These are phyloP conservation scores for Lithodes maja DNA, from an alignment of 2,888 invertebrate species.

Conservation along the genomic window DNA sequence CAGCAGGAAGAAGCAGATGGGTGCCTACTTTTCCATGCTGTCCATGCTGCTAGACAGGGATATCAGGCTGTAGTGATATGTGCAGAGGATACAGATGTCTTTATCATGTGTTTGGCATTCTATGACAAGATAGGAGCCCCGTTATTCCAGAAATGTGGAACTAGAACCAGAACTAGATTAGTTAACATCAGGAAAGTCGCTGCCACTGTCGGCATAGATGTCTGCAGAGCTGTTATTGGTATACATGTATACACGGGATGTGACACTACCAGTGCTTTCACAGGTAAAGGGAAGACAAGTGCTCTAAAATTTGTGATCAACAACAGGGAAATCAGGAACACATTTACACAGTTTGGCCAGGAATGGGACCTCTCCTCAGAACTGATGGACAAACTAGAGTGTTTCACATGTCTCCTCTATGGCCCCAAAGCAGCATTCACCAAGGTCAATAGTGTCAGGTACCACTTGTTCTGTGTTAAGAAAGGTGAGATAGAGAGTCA, in stretches of 20 bases:
- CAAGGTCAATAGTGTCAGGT: not conserved
- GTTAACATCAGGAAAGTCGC: not conserved
- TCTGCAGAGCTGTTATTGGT: conserved; percentile 11
- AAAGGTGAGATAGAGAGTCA: conserved; percentile 25
- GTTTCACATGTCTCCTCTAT: not conserved
- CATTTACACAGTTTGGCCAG: not conserved
- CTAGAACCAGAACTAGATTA: conserved; percentile 12
- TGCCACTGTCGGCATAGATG: conserved; percentile 2
- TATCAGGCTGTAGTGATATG: not conserved
- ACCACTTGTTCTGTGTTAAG: conserved; percentile 22
- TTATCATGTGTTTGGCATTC: conserved; percentile 24
- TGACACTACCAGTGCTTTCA: conserved; percentile 19
- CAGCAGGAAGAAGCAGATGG: conserved; percentile 24
- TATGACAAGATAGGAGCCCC: conserved; percentile 13
- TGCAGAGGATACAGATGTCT: conserved; percentile 29
- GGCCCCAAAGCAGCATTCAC: not conserved
- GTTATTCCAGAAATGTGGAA: conserved; percentile 25
- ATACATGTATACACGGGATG: conserved; percentile 26
- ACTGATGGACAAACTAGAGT: conserved; percentile 13
- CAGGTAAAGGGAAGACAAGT: conserved; percentile 26
- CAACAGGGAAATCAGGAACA: not conserved
- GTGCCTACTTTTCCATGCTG: conserved; percentile 20
- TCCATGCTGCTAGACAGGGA: conserved; percentile 28
- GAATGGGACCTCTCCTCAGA: conserved; percentile 1
- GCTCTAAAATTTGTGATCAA: conserved; percentile 6